Conservation (phyloP, 2,888 invertebrate genomes). For the Protodeltote pygarga region DNA sequence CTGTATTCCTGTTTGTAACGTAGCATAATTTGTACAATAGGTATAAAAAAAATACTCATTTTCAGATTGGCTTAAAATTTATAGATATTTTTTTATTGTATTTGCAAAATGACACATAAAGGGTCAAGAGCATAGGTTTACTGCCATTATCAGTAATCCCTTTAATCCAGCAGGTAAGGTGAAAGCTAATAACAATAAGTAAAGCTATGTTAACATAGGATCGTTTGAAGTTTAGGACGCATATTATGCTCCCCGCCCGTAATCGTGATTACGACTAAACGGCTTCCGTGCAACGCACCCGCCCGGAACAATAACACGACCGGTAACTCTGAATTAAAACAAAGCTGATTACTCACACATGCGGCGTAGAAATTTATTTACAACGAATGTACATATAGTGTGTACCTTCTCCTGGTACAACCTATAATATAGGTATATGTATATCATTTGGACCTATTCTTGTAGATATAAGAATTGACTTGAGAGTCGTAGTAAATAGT, state of each 20-base stretch:
- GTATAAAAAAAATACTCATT: too few relatives aligned
- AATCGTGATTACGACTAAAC: constrained; percentile 58
- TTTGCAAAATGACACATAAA: too few relatives aligned
- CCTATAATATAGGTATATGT: not conserved
- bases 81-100: too few relatives aligned
- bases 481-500: too few relatives aligned
- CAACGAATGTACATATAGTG: constrained; percentile 8
- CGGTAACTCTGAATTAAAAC: constrained; percentile 62
- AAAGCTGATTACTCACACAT: constrained; percentile 55
- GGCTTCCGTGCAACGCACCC: constrained; percentile 71
- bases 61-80: too few relatives aligned
- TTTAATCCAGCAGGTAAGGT: constrained; percentile 23
- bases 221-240: constrained; percentile 35
- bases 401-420: not conserved
- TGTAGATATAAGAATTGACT: too few relatives aligned
- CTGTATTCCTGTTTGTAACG: too few relatives aligned
- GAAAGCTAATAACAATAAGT: constrained; percentile 34
- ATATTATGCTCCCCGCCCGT: constrained; percentile 34
- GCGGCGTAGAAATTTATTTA: constrained; percentile 37
- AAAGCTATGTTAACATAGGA: constrained; percentile 24
- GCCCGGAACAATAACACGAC: constrained; percentile 72
- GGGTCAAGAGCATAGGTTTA: too few relatives aligned
- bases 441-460: not conserved
- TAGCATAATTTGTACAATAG: too few relatives aligned
- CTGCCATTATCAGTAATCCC: constrained; percentile 12